Conservation (phyloP, 1,140 invertebrate species). For the Tetragnatha versicolor region DNA sequence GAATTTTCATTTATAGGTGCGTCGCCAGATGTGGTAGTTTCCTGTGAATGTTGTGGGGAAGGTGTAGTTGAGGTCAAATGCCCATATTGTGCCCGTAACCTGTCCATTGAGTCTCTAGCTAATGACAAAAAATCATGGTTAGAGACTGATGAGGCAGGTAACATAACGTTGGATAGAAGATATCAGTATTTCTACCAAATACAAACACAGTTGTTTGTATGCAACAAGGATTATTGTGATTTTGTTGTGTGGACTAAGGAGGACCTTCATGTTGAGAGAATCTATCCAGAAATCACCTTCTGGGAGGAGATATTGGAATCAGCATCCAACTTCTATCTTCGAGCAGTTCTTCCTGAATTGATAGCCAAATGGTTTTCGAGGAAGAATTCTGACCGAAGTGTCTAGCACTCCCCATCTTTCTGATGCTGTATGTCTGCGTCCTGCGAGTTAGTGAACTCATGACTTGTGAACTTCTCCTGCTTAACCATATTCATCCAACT, state of each 20-base stretch:
- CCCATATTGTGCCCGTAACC: slow-evolving; percentile 48
- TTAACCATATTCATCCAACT: too few relatives aligned
- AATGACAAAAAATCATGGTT: neutral
- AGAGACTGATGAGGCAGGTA: neutral
- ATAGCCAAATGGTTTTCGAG: neutral
- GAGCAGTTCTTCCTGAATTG: neutral
- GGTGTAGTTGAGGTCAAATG: slow-evolving; percentile 62
- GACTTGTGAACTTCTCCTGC: too few relatives aligned
- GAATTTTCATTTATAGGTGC: slow-evolving; percentile 61
- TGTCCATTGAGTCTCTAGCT: neutral
- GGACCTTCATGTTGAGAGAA: neutral
- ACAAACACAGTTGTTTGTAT: slow-evolving; percentile 63
- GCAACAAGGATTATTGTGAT: slow-evolving; percentile 61
- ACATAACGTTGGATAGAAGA: slow-evolving; percentile 59
- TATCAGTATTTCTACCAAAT: slow-evolving; percentile 64
- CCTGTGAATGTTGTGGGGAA: slow-evolving; percentile 54
- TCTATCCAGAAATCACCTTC: neutral
- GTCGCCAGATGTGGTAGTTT: slow-evolving; percentile 64
- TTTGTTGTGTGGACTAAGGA: slow-evolving; percentile 62
- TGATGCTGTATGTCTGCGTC: too few relatives aligned
- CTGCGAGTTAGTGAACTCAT: too few relatives aligned
- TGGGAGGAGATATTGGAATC: neutral
- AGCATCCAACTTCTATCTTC: neutral
- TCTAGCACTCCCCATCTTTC: too few relatives aligned
- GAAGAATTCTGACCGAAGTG: too few relatives aligned